Conservation (phyloP, 1,140 invertebrate species). For the Myzus persicae region DNA sequence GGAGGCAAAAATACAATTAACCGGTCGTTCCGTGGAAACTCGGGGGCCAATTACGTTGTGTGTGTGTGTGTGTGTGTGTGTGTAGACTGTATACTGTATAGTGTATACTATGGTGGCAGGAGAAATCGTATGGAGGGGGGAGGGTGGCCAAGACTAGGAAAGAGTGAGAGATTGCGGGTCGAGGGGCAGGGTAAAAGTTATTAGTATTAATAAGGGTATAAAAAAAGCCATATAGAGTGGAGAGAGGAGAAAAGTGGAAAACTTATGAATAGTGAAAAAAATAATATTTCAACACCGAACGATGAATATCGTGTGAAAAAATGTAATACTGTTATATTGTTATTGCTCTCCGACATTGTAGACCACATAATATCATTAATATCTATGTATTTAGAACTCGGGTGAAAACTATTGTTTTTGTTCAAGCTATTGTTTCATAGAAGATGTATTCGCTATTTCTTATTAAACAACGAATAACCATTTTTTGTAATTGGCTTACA, state of each 20-base stretch:
- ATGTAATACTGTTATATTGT: not conserved
- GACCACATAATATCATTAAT: not conserved
- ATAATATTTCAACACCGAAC: constrained; percentile 1
- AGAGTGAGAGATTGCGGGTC: not conserved
- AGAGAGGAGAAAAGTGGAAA: not conserved
- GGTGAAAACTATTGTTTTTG: not conserved
- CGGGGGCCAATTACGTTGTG: constrained; percentile 35
- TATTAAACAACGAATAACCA: not conserved
- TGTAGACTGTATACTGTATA: not conserved
- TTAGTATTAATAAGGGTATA: constrained; percentile 48
- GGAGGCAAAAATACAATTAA: constrained; percentile 55
- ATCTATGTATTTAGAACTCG: not conserved
- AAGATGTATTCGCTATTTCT: not conserved
- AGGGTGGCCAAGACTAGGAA: not conserved
- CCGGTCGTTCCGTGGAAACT: constrained; percentile 37
- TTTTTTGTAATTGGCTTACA: not conserved
- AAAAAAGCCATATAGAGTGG: not conserved
- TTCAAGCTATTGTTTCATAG: not conserved
- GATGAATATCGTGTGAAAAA: constrained; percentile 46
- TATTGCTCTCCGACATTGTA: not conserved
- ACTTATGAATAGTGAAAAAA: constrained; percentile 18
- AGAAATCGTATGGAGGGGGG: not conserved
- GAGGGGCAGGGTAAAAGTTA: constrained; percentile 34
- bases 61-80: not conserved
- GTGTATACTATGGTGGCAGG: not conserved